phyloP scores from a whole-genome alignment of 1,140 invertebrate genomes.

The Aleiodes sp. region DNA sequence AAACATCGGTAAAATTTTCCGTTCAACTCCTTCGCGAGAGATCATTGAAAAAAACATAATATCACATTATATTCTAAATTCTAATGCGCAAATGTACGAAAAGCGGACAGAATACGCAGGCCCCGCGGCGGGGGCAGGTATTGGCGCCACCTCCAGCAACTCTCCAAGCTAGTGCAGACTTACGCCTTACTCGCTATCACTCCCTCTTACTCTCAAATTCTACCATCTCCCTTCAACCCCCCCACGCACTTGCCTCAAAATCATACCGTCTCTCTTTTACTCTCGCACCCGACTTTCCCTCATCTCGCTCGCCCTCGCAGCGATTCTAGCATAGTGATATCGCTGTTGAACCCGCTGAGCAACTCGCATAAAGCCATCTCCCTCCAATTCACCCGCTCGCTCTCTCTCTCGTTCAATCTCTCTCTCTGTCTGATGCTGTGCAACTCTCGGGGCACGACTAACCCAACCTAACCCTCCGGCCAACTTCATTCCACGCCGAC shows the following conservation, averaged over 20 bases:
- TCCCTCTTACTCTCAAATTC: slow-evolving; percentile 39
- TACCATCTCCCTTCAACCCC: slow-evolving; percentile 30
- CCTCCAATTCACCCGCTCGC: slow-evolving; percentile 23
- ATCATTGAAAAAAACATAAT: not conserved
- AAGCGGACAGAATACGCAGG: slow-evolving; percentile 45
- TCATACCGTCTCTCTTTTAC: slow-evolving; percentile 32
- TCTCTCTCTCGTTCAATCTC: slow-evolving; percentile 22
- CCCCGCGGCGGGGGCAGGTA: slow-evolving; percentile 49
- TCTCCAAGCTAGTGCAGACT: slow-evolving; percentile 58
- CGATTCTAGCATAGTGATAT: not conserved
- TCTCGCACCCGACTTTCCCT: slow-evolving; percentile 33
- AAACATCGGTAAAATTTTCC: not conserved
- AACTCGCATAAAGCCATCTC: not conserved
- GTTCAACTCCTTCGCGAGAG: not conserved
- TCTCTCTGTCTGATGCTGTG: slow-evolving; percentile 27
- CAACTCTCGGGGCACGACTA: slow-evolving; percentile 51
- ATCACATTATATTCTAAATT: not conserved
- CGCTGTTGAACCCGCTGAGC: not conserved
- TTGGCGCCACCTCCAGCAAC: slow-evolving; percentile 65
- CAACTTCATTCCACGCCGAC: slow-evolving; percentile 66
- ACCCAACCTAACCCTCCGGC: slow-evolving; percentile 63
- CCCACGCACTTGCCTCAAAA: slow-evolving; percentile 37
- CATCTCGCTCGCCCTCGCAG: not conserved
- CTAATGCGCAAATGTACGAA: slow-evolving; percentile 24
- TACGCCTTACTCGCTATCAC: slow-evolving; percentile 57